Percentiles rank a stretch among this genome's conserved stretches.
Conservation (phyloP, 1,140 invertebrate species). For the Diachasmimorpha longicaudata region DNA sequence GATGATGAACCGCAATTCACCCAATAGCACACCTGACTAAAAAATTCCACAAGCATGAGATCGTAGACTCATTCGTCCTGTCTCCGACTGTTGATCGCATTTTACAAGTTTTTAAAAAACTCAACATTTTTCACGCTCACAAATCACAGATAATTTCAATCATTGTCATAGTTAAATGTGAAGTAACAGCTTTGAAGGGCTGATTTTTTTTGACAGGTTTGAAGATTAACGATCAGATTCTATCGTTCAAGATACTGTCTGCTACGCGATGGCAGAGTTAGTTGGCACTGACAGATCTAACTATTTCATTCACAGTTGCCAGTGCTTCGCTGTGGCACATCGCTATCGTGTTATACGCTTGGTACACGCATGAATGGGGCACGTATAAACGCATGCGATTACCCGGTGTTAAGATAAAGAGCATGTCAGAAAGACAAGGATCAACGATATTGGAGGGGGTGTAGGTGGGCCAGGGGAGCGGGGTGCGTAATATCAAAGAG, state of each 20-base stretch:
- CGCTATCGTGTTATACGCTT: slow-evolving; percentile 15
- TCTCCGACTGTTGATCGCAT: neutral
- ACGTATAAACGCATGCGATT: slow-evolving; percentile 24
- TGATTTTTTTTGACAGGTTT: too few relatives aligned
- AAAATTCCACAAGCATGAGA: neutral
- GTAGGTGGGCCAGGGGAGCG: neutral
- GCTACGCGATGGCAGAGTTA: slow-evolving; percentile 47
- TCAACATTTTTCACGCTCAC: neutral
- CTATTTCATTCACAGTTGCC: slow-evolving; percentile 53
- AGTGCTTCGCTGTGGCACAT: slow-evolving; percentile 17
- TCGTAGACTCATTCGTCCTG: neutral
- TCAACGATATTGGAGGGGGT: neutral
- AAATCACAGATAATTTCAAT: neutral
- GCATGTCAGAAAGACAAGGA: slow-evolving; percentile 12
- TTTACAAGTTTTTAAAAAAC: neutral
- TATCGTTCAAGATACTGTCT: slow-evolving; percentile 29
- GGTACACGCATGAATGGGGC: slow-evolving; percentile 25
- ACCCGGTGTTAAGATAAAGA: slow-evolving; percentile 11
- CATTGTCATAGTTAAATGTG: too few relatives aligned
- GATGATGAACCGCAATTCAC: neutral
- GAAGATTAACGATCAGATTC: neutral
- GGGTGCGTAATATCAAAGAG: neutral
- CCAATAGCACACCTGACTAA: neutral
- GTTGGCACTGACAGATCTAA: slow-evolving; percentile 55
- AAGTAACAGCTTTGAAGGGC: too few relatives aligned